Percentiles rank a stretch among this genome's conserved stretches.
Evolutionary conservation across 2,888 invertebrate species (phyloP).

Genomic region (Clostera curtula): DNA sequence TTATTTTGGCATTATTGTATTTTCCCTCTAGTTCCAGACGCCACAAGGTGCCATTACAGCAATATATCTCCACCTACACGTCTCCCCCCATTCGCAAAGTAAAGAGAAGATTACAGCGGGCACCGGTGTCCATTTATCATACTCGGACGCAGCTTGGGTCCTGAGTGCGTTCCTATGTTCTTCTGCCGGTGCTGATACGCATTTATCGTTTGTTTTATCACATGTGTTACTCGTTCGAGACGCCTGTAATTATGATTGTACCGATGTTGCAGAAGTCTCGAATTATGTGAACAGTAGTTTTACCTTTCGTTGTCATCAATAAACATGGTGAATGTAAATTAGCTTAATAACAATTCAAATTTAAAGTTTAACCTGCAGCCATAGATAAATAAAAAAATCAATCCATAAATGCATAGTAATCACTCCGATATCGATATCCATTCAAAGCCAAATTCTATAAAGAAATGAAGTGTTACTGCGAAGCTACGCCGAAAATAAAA

Average conservation of each 20-base stretch:
- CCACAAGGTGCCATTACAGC: slow-evolving; percentile 55
- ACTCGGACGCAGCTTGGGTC: slow-evolving; percentile 40
- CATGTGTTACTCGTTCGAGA: slow-evolving; percentile 35
- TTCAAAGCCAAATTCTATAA: too few species aligned
- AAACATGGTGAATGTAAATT: too few species aligned
- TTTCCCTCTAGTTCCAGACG: slow-evolving; percentile 38
- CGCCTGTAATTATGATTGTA: slow-evolving; percentile 30
- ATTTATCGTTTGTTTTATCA: slow-evolving; percentile 49
- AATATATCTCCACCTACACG: slow-evolving; percentile 38
- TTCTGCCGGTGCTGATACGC: slow-evolving; percentile 31
- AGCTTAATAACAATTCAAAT: too few species aligned
- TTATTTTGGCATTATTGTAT: slow-evolving; percentile 24
- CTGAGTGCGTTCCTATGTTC: slow-evolving; percentile 67
- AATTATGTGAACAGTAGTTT: too few species aligned
- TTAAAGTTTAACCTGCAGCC: too few species aligned
- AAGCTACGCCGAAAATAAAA: too few species aligned
- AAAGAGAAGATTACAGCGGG: slow-evolving; percentile 50
- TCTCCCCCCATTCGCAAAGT: slow-evolving; percentile 29
- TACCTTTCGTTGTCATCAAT: too few species aligned
- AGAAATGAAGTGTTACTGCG: too few species aligned
- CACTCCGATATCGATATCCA: too few species aligned
- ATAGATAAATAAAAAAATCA: too few species aligned
- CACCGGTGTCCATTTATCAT: slow-evolving; percentile 60
- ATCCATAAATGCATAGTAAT: too few species aligned
- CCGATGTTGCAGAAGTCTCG: too few species aligned